Conservation (phyloP, 2,113 vertebrate species). For the Herpetotheres cachinnans region DNA sequence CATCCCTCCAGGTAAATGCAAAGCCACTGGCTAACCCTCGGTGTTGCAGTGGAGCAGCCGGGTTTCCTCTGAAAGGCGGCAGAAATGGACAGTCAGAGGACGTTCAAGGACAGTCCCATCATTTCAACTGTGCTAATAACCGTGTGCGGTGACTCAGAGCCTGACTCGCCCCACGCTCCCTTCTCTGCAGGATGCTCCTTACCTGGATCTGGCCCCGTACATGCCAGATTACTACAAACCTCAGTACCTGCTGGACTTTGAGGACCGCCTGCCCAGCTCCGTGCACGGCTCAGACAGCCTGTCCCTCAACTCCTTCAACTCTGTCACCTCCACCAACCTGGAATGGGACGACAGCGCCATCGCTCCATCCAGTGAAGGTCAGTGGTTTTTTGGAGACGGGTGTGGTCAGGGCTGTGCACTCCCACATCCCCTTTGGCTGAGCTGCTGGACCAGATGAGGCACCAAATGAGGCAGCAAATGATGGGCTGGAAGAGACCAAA, state of each 20-base stretch:
- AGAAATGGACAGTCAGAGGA: neutral
- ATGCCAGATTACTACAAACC: conserved; percentile 99
- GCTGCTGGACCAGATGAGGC: neutral
- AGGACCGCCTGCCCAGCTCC: conserved; percentile 91
- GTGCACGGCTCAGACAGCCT: conserved; percentile 86
- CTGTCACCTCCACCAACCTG: conserved; percentile 94
- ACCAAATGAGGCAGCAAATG: neutral
- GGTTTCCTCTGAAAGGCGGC: neutral
- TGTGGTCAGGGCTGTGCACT: neutral
- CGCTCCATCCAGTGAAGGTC: conserved; percentile 97
- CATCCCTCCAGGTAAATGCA: neutral
- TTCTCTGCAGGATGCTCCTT: conserved; percentile 87
- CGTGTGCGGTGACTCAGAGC: neutral
- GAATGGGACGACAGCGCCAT: conserved; percentile 99
- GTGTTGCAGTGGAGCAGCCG: rapidly evolving
- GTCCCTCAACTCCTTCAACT: conserved; percentile 96
- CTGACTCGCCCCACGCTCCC: neutral
- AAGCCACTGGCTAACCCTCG: neutral
- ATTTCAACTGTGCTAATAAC: rapidly evolving
- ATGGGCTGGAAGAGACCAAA: neutral
- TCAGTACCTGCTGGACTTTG: conserved; percentile 93
- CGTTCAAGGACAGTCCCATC: rapidly evolving
- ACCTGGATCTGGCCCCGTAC: conserved; percentile 95
- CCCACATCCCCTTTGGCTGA: neutral
- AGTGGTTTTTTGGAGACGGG: neutral